Evolutionary conservation across 2,113 vertebrate genomes (phyloP).

Genomic region (Xerus inauris): DNA sequence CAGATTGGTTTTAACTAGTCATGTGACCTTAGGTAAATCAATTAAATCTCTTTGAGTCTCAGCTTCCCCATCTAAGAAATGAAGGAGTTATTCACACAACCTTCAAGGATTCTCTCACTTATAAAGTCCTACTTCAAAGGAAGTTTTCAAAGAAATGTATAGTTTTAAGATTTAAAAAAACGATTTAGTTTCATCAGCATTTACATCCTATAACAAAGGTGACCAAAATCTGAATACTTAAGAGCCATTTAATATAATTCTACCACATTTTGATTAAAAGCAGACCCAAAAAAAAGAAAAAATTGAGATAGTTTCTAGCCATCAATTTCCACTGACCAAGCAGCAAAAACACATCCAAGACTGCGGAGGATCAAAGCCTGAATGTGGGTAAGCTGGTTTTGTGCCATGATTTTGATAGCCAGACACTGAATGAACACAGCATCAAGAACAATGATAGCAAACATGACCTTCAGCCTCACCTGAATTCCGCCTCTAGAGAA

Average conservation of each 20-base stretch:
- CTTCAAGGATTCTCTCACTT: background rate
- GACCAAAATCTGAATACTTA: background rate
- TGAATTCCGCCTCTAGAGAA: background rate
- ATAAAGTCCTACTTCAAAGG: slow-evolving; percentile 34
- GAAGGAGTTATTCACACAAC: background rate
- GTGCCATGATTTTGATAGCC: background rate
- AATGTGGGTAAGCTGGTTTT: background rate
- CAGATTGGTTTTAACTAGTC: background rate
- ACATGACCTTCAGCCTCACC: background rate
- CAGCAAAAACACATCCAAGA: background rate
- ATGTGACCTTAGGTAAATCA: background rate
- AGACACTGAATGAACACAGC: background rate
- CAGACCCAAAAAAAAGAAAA: background rate
- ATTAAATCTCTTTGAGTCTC: too few relatives aligned
- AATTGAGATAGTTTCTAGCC: background rate
- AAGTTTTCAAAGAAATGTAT: background rate
- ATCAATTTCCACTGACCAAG: background rate
- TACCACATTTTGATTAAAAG: slow-evolving; percentile 35
- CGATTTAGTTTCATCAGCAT: background rate
- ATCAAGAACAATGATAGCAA: background rate
- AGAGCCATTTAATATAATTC: slow-evolving; percentile 39
- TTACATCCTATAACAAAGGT: background rate
- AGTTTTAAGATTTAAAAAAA: background rate
- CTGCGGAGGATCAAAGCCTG: background rate
- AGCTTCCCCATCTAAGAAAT: too few relatives aligned